Evolutionary conservation across 2,797 vertebrate species (phyloP).

Genomic region (Cygnus olor): DNA sequence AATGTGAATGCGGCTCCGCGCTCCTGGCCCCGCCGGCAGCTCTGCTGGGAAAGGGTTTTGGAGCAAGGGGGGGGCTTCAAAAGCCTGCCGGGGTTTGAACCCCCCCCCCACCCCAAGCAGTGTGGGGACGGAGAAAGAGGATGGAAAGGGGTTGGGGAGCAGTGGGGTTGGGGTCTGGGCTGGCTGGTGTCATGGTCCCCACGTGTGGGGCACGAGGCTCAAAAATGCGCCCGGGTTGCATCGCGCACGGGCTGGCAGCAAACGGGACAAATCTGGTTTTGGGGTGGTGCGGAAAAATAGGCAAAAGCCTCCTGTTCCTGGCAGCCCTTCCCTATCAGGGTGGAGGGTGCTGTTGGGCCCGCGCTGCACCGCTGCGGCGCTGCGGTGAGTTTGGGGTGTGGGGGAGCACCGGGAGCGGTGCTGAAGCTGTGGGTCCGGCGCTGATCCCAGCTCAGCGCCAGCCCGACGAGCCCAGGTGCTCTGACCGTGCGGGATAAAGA

Average conservation of each 20-base stretch:
- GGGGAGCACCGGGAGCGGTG: fast-evolving
- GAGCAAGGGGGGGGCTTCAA: neutral
- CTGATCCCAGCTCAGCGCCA: neutral
- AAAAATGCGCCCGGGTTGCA: fast-evolving
- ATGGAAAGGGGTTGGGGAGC: neutral
- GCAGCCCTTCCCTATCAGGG: neutral
- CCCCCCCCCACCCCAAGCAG: neutral
- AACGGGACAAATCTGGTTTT: neutral
- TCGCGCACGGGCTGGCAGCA: fast-evolving
- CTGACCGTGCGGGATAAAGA: fast-evolving
- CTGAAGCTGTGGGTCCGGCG: fast-evolving
- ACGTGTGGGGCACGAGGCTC: neutral
- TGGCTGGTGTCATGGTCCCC: neutral
- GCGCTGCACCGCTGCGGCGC: fast-evolving
- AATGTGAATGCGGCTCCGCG: conserved; percentile 40
- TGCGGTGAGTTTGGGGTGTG: fast-evolving
- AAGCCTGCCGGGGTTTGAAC: no score
- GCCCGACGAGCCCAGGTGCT: neutral
- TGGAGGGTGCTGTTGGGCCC: neutral
- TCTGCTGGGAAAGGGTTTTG: neutral
- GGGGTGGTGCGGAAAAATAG: neutral
- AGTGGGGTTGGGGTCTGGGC: neutral
- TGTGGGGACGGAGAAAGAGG: neutral
- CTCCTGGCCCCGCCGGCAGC: neutral
- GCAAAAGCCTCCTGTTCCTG: neutral